These are phyloP conservation scores for Mugil cephalus DNA, from an alignment of 2,113 vertebrate genomes.

Conservation along the genomic window DNA sequence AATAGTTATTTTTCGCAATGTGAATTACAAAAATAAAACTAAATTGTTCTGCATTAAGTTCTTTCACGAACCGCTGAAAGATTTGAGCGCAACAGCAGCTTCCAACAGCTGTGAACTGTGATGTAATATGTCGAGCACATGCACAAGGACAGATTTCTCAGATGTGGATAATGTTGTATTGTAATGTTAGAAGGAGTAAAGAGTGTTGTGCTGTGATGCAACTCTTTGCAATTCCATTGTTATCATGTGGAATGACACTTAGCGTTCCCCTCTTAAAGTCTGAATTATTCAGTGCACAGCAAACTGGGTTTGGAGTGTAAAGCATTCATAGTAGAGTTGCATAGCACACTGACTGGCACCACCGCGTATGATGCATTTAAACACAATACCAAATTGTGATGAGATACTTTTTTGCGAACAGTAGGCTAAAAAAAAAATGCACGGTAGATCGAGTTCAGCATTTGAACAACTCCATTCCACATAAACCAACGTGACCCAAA, in stretches of 20 bases:
- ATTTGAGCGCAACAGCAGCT: neutral
- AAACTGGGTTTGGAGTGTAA: slow-evolving; percentile 49
- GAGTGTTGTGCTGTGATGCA: slow-evolving; percentile 67
- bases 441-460: slow-evolving; percentile 34
- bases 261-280: slow-evolving; percentile 30
- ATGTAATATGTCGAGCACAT: slow-evolving; percentile 3
- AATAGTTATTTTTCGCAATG: neutral
- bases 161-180: slow-evolving; percentile 15
- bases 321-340: slow-evolving; percentile 26
- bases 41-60: neutral
- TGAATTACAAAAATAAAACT: neutral
- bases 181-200: slow-evolving; percentile 32
- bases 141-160: slow-evolving; percentile 21
- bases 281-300: slow-evolving; percentile 60
- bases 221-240: slow-evolving; percentile 69
- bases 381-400: slow-evolving; percentile 9
- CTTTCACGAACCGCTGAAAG: neutral
- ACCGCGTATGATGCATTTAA: neutral
- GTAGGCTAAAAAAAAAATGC: slow-evolving; percentile 21
- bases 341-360: slow-evolving; percentile 20
- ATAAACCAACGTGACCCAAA: slow-evolving; percentile 59
- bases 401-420: slow-evolving; percentile 13
- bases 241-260: slow-evolving; percentile 52
- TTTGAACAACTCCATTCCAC: slow-evolving; percentile 47
- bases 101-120: slow-evolving; percentile 8